Evolutionary conservation across 1,140 invertebrate genomes (phyloP), one percentile per base, ranked within the genome.

Genomic region (Psix sp.): DNA sequence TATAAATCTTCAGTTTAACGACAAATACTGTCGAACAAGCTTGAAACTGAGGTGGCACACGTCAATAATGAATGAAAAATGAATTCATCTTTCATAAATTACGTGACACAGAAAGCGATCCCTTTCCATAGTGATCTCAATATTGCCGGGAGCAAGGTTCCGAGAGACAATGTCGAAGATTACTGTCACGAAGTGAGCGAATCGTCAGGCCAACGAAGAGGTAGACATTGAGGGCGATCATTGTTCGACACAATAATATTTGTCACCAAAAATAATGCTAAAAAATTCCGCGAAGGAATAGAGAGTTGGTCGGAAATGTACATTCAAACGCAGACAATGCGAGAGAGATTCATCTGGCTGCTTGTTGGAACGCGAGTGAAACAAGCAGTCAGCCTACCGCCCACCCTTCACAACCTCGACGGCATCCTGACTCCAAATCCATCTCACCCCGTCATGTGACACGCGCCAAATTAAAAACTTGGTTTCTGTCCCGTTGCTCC

Each of bases 241-340:
- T 87, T 87, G 85, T 85, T 87, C 84, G 84, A 86, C 85, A 83
- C 81, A 84, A 87, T 86, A 85, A 87, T 86, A 87, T 87, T 87
- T 87, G 85, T 83, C 82, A 77, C 81, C 84, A 78, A 86, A 87
- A 87, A 86, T 85, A 86, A 85, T 73, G 77, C 76, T 80, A 68
- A 79, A 83, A 84, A 85, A 81, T 68, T 15, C 76, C 63, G 70
- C 73, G 77, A 80, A 77, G 76, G 75, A 82, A 86, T 80, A 82
- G 82, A 84, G 80, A 83, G 78, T 78, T 78, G 75, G 77, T 74
- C 52, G 76, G 76, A 66, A 77, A 77, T 82, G 81, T 84, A 82
- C 82, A 87, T 87, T 86, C 76, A 84, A 74, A 82, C 81, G 81
- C 79, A 84, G 84, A 87, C 85, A 87, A 87, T 87, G 83, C 79